Percentiles rank a stretch among this genome's conserved stretches.
Conservation (phyloP, 2,113 vertebrate genomes). For the Bolborhynchus lineola region DNA sequence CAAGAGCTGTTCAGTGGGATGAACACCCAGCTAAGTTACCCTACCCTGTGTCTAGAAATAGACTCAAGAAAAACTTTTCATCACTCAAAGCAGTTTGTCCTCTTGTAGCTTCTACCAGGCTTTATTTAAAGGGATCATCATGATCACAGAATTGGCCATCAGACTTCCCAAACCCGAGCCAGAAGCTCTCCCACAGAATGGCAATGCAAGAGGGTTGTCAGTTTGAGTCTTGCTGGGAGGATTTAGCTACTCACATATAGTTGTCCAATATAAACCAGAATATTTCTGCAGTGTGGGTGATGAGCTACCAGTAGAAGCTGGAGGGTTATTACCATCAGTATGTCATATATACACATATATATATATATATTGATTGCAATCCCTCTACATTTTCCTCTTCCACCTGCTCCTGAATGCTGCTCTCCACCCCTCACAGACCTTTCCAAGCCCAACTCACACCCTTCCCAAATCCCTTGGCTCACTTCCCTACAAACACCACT, state of each 20-base stretch:
- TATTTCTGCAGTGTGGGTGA: not conserved
- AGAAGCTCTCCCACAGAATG: not conserved
- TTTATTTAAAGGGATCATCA: not conserved
- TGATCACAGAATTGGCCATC: not conserved
- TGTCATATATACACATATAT: not conserved
- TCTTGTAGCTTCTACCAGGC: not conserved
- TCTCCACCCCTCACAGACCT: not conserved
- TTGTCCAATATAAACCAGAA: not conserved
- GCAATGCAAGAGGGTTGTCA: not conserved
- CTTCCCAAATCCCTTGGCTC: not conserved
- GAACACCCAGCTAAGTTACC: not conserved
- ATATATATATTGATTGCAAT: not conserved
- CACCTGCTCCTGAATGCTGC: not conserved
- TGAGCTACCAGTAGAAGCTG: not conserved
- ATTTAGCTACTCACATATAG: not conserved
- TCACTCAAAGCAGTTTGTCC: not conserved
- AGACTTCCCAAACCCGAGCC: not conserved
- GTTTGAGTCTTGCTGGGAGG: not conserved
- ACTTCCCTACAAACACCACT: not conserved
- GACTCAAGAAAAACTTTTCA: not conserved
- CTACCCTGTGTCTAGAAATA: not conserved
- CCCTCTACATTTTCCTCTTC: not conserved
- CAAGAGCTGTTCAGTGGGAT: not conserved
- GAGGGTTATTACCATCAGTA: not conserved
- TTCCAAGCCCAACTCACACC: not conserved